phyloP scores from a whole-genome alignment of 2,888 invertebrate species.

The Eupeodes latifasciatus region DNA sequence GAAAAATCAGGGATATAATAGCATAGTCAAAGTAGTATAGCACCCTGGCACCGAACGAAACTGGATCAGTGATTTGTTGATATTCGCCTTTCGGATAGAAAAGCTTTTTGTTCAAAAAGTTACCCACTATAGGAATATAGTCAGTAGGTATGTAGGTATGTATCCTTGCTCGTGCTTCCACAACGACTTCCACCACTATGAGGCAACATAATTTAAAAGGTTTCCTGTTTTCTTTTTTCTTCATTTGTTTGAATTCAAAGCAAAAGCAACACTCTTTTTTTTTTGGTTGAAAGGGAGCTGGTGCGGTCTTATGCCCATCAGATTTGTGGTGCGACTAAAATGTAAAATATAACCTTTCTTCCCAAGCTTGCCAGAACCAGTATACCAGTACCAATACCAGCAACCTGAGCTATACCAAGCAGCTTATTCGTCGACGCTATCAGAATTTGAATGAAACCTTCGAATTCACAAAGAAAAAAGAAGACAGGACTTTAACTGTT shows the following conservation, averaged over 20 bases:
- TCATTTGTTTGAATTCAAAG: slow-evolving; percentile 48
- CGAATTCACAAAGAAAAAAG: neutral
- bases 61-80: slow-evolving; percentile 69
- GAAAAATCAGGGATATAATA: slow-evolving; percentile 54
- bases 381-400: too few species aligned
- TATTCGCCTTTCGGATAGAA: slow-evolving; percentile 42
- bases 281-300: neutral
- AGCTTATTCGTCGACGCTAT: slow-evolving; percentile 14
- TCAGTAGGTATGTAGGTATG: neutral
- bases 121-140: neutral
- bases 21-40: neutral
- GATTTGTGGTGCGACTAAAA: slow-evolving; percentile 39
- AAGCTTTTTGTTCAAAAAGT: slow-evolving; percentile 15
- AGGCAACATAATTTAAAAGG: slow-evolving; percentile 57
- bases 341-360: slow-evolving; percentile 27
- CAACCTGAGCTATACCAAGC: neutral
- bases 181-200: neutral
- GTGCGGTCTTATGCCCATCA: slow-evolving; percentile 21
- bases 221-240: slow-evolving; percentile 36
- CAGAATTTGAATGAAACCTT: slow-evolving; percentile 28
- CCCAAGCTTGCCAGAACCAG: neutral
- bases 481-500: slow-evolving; percentile 35
- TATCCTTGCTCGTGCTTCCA: neutral
- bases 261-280: slow-evolving; percentile 33
- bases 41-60: slow-evolving; percentile 36